A percentile compares a stretch with the other conserved stretches of the same genome.
Evolutionary conservation across 2,797 vertebrate genomes (phyloP).

Genomic region (Menidia menidia): DNA sequence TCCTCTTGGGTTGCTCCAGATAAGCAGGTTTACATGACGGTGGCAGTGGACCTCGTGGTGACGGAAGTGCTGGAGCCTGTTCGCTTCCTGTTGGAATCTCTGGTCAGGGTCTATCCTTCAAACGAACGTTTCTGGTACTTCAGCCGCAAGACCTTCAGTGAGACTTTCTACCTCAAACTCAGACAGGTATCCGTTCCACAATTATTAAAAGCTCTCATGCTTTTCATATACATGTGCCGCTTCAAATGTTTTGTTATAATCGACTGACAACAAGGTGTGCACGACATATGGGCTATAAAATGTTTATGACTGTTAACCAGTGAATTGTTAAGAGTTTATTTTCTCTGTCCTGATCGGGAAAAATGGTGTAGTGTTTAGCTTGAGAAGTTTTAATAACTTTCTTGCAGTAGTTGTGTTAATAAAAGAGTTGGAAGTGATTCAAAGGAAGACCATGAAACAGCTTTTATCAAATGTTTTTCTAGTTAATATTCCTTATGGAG

Average conservation of each 20-base stretch:
- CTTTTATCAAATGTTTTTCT: neutral
- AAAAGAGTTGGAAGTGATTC: neutral
- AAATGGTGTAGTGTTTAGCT: no score
- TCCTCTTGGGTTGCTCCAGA: slow-evolving; percentile 78
- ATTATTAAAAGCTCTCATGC: neutral
- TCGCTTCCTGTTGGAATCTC: slow-evolving; percentile 92
- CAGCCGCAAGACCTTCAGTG: slow-evolving; percentile 95
- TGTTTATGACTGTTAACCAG: neutral
- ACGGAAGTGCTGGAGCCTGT: slow-evolving; percentile 96
- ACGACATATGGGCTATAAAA: neutral
- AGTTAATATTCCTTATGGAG: neutral
- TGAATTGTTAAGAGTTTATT: no score
- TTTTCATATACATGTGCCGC: neutral
- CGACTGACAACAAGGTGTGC: neutral
- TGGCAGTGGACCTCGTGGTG: slow-evolving; percentile 96
- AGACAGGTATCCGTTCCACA: slow-evolving; percentile 78
- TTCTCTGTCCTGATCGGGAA: no score
- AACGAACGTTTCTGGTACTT: slow-evolving; percentile 99
- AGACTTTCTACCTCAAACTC: slow-evolving; percentile 95
- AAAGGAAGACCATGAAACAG: neutral
- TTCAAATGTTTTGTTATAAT: neutral
- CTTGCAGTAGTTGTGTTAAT: neutral
- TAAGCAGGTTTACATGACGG: slow-evolving; percentile 94
- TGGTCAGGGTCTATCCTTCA: slow-evolving; percentile 92
- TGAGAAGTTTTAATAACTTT: no score